These are phyloP conservation scores for Datnioides undecimradiatus DNA, from an alignment of 2,113 vertebrate genomes.

Conservation along the genomic window DNA sequence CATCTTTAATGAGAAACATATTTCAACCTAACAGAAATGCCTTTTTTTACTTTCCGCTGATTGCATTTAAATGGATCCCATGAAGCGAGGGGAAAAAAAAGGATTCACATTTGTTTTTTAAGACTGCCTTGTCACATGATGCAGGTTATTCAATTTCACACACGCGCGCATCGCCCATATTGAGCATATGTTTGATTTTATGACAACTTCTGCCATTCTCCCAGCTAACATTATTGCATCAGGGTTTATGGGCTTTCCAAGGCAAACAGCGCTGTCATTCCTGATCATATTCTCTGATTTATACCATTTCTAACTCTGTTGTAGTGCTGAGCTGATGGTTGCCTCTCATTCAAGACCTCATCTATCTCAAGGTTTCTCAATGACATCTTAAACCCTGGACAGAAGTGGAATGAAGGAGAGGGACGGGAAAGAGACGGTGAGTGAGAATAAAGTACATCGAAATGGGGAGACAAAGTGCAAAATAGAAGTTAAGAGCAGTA, in stretches of 20 bases:
- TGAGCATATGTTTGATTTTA: conserved; percentile 73
- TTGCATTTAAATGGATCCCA: conserved; percentile 74
- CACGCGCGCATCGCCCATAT: conserved; percentile 7
- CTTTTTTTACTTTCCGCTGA: conserved; percentile 53
- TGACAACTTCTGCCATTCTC: conserved; percentile 52
- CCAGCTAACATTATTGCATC: conserved; percentile 66
- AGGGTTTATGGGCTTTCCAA: conserved; percentile 63
- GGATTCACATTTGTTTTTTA: conserved; percentile 52
- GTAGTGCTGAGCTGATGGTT: conserved; percentile 46
- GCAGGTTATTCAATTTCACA: conserved; percentile 64
- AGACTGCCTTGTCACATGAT: conserved; percentile 39
- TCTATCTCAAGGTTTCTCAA: conserved; percentile 76
- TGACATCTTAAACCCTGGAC: conserved; percentile 61
- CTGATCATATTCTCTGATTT: conserved; percentile 64
- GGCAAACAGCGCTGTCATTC: conserved; percentile 61
- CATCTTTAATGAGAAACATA: conserved; percentile 73
- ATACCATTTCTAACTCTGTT: conserved; percentile 54
- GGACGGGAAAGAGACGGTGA: background rate
- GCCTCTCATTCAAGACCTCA: conserved; percentile 62
- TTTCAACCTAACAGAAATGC: conserved; percentile 58
- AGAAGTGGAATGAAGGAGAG: conserved; percentile 11
- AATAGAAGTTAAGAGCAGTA: conserved; percentile 59
- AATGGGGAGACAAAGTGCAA: conserved; percentile 24
- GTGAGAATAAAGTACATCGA: conserved; percentile 29
- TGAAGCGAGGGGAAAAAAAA: conserved; percentile 28